Percentiles rank a stretch among this genome's conserved stretches.
Evolutionary conservation across 2,888 invertebrate genomes (phyloP).

Genomic region (Phaedon cochleariae): DNA sequence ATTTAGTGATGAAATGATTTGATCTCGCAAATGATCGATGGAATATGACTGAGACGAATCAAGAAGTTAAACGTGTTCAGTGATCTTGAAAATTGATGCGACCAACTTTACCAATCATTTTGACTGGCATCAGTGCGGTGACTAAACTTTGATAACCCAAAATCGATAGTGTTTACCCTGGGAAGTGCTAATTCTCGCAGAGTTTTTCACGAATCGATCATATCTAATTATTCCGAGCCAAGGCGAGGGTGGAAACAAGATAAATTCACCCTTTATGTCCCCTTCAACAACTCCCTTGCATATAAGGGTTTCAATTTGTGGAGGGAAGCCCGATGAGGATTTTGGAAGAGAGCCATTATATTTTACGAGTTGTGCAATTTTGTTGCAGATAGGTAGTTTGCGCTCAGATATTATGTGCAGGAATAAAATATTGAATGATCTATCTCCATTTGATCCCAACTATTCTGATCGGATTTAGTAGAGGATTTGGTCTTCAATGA

Average conservation of each 20-base stretch:
- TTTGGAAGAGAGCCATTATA: not conserved
- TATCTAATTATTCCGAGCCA: not conserved
- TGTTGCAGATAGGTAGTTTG: not conserved
- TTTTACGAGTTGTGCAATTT: slow-evolving; percentile 1
- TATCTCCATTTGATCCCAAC: too few species aligned
- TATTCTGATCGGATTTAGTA: too few species aligned
- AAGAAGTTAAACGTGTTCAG: not conserved
- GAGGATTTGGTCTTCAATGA: too few species aligned
- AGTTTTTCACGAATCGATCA: not conserved
- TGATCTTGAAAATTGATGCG: not conserved
- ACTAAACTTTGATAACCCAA: not conserved
- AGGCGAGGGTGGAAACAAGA: not conserved
- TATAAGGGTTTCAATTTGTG: not conserved
- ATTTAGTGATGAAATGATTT: too few species aligned
- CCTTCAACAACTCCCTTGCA: not conserved
- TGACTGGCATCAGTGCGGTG: not conserved
- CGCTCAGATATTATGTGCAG: not conserved
- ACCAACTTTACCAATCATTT: not conserved
- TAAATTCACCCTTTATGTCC: not conserved
- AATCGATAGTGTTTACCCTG: not conserved
- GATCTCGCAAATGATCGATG: too few species aligned
- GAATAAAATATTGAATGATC: too few species aligned
- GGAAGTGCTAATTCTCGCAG: not conserved
- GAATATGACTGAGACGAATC: too few species aligned
- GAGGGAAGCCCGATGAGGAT: not conserved